phyloP scores from a whole-genome alignment of 2,797 vertebrate genomes.

The Tachyglossus aculeatus region DNA sequence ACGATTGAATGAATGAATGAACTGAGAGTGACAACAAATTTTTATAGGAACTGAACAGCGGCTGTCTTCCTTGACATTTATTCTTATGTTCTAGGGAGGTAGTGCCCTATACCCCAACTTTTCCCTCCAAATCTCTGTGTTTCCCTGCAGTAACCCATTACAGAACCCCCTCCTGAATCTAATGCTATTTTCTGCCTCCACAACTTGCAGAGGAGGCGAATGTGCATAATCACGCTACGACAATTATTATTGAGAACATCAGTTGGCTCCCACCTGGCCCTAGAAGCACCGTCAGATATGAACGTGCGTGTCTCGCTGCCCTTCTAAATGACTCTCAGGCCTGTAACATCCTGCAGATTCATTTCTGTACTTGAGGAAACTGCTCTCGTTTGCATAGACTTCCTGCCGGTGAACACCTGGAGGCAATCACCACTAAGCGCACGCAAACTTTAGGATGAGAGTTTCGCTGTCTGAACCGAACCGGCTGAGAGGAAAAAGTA shows the following conservation, averaged over 20 bases:
- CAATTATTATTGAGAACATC: not conserved
- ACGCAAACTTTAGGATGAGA: not conserved
- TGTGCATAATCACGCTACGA: too few relatives aligned
- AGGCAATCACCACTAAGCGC: not conserved
- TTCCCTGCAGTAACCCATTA: too few relatives aligned
- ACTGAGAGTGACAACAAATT: too few relatives aligned
- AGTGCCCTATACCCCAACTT: too few relatives aligned
- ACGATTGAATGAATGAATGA: too few relatives aligned
- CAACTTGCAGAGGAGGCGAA: too few relatives aligned
- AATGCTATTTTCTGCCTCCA: too few relatives aligned
- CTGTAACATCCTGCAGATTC: not conserved
- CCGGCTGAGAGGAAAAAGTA: not conserved
- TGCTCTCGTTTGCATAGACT: not conserved
- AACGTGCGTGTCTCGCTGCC: not conserved
- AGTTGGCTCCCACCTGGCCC: not conserved
- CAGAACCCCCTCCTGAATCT: too few relatives aligned
- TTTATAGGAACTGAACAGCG: too few relatives aligned
- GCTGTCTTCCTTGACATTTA: too few relatives aligned
- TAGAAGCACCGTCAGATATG: not conserved
- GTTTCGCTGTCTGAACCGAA: not conserved
- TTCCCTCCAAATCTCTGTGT: too few relatives aligned
- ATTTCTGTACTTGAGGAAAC: conserved; percentile 33
- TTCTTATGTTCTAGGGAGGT: too few relatives aligned
- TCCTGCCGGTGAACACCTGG: not conserved
- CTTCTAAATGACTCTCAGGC: conserved; percentile 5